These are phyloP conservation scores for Burhinus bistriatus DNA, from an alignment of 2,113 vertebrate species.

Conservation along the genomic window DNA sequence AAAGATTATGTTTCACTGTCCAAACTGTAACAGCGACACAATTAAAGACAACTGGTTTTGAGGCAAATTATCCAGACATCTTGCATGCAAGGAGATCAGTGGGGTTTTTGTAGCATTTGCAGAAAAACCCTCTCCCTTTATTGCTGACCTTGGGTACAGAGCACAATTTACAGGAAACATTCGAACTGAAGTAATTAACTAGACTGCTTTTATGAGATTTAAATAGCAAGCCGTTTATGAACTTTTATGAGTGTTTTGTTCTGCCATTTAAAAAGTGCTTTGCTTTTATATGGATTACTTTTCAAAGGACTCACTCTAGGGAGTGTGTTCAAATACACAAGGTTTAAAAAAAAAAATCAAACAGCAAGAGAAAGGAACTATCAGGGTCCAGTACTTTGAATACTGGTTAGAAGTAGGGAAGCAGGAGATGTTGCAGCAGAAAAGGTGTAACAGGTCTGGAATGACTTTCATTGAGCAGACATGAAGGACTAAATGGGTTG, in stretches of 20 bases:
- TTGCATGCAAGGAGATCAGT: neutral
- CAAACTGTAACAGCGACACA: neutral
- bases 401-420: slow-evolving; percentile 31
- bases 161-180: slow-evolving; percentile 65
- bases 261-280: slow-evolving; percentile 59
- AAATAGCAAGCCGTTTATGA: slow-evolving; percentile 73
- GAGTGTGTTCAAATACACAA: slow-evolving; percentile 74
- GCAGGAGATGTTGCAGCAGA: slow-evolving; percentile 35
- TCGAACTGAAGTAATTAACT: slow-evolving; percentile 78
- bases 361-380: neutral
- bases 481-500: slow-evolving; percentile 49
- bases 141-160: slow-evolving; percentile 64
- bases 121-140: slow-evolving; percentile 33
- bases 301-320: slow-evolving; percentile 73
- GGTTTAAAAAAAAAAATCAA: slow-evolving; percentile 59
- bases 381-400: slow-evolving; percentile 64
- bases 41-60: neutral
- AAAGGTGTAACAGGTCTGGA: slow-evolving; percentile 45
- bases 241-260: slow-evolving; percentile 74
- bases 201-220: slow-evolving; percentile 74
- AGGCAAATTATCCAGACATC: neutral
- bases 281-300: slow-evolving; percentile 68
- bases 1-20: neutral
- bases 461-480: slow-evolving; percentile 54
- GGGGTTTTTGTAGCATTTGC: neutral